Conservation (phyloP, 2,888 invertebrate species). For the Ferrisia virgata region DNA sequence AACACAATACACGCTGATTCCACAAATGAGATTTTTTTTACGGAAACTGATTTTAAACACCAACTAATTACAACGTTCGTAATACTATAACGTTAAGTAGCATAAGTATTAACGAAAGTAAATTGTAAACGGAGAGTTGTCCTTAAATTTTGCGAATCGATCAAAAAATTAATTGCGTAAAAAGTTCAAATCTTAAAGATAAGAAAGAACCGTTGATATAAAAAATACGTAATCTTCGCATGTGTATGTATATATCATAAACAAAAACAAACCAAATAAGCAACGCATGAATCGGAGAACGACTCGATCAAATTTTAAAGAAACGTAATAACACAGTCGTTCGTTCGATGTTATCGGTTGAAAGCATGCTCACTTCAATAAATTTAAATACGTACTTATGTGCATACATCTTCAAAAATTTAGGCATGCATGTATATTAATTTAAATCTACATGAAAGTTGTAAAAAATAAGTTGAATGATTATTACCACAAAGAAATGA, state of each 20-base stretch:
- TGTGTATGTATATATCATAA: constrained; percentile 36
- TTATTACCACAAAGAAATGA: too few species aligned
- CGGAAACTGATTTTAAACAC: background rate
- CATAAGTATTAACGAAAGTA: background rate
- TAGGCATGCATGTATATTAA: too few species aligned
- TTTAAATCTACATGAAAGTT: too few species aligned
- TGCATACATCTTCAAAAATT: too few species aligned
- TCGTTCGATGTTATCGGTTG: background rate
- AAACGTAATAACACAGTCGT: background rate
- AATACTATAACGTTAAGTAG: background rate
- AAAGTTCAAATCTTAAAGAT: constrained; percentile 46
- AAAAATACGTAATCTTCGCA: constrained; percentile 46
- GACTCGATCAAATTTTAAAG: background rate
- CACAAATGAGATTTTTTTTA: background rate
- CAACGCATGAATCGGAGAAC: background rate
- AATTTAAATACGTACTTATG: too few species aligned
- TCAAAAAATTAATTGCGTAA: constrained; percentile 12
- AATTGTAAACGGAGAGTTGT: background rate
- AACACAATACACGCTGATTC: too few species aligned
- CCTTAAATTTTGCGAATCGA: constrained; percentile 18
- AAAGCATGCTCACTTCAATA: background rate
- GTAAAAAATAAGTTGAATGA: too few species aligned
- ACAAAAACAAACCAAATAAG: constrained; percentile 47
- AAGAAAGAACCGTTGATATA: constrained; percentile 46
- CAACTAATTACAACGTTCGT: background rate